phyloP scores from a whole-genome alignment of 2,888 invertebrate genomes.

The Himalopsyche anomala region DNA sequence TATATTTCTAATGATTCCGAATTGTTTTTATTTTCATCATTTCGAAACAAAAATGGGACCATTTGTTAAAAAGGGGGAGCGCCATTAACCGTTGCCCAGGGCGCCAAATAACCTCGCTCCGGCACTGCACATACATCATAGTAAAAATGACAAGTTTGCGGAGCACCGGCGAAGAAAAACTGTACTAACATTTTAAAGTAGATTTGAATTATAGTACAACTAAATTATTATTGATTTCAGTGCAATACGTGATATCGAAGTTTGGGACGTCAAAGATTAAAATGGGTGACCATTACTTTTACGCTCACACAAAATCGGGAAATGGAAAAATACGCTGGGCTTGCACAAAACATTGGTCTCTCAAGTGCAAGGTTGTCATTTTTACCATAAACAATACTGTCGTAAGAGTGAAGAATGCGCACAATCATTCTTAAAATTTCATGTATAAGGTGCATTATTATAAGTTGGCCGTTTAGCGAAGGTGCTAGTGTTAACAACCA shows the following conservation, averaged over 20 bases:
- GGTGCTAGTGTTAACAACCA: no score
- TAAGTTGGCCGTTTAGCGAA: no score
- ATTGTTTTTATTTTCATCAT: no score
- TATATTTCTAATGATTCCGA: no score
- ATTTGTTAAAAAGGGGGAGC: no score
- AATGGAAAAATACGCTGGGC: slow-evolving; percentile 76
- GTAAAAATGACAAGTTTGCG: no score
- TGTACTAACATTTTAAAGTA: no score
- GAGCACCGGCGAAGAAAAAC: no score
- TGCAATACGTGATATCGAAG: neutral
- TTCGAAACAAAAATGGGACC: no score
- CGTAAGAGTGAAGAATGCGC: slow-evolving; percentile 12
- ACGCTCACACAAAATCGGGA: neutral
- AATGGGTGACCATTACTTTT: slow-evolving; percentile 6
- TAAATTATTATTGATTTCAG: slow-evolving; percentile 7
- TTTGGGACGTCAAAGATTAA: slow-evolving; percentile 1
- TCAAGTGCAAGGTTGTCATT: neutral
- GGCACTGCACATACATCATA: no score
- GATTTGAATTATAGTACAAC: neutral
- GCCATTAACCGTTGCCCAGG: no score
- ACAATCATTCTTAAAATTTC: slow-evolving; percentile 4
- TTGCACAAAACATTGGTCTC: slow-evolving; percentile 69
- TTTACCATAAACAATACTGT: slow-evolving; percentile 29
- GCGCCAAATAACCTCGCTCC: no score
- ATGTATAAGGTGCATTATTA: neutral